Evolutionary conservation across 2,113 vertebrate genomes (phyloP), one percentile per base, ranked within the genome.

Genomic region (Pterocles burchelli): DNA sequence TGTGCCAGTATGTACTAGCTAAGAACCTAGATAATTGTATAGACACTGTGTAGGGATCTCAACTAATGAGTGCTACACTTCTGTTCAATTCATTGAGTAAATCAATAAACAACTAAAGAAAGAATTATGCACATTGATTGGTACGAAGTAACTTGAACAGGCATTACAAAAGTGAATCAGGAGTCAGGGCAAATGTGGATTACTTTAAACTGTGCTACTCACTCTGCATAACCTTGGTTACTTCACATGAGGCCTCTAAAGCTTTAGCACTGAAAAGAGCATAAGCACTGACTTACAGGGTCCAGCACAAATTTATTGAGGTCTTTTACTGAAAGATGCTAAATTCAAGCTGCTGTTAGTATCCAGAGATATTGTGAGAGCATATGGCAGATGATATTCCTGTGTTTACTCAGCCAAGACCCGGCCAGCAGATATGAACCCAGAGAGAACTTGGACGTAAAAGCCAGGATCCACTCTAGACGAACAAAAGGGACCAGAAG

Each of bases 81-180:
- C 19, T 29, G 25, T 55, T 88, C 85, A 92, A 72, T 70, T 96
- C 68, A 75, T 89, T 81, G 68, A 80, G 45, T 52, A 88, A 94
- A 93, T 96, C 95, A 94, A 91, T 95, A 95, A 94, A 95, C 65
- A 90, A 65, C 93, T 90, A 92, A 92, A 54, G 72, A 65, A 95
- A 92, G 82, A 92, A 92, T 92, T 90, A 96, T 88, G 31, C n/a
- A 46, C 75, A 96, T 88, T 91, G 91, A 83, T 80, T 88, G 31
- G 51, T 29, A 66, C 51, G 74, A 91, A 90, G 88, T 36, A 83
- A 83, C 71, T 80, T 67, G 67, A 91, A 77, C 38, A 58, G 49
- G 31, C 72, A 67, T 22, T 81, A 52, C 36, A 68, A 74, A 80
- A 77, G 51, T 31, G 63, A 76, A 76, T 49, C 12, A 2, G n/a